Conservation (phyloP, 92 coral and sea anemone genomes). For the Muricea muricata region DNA sequence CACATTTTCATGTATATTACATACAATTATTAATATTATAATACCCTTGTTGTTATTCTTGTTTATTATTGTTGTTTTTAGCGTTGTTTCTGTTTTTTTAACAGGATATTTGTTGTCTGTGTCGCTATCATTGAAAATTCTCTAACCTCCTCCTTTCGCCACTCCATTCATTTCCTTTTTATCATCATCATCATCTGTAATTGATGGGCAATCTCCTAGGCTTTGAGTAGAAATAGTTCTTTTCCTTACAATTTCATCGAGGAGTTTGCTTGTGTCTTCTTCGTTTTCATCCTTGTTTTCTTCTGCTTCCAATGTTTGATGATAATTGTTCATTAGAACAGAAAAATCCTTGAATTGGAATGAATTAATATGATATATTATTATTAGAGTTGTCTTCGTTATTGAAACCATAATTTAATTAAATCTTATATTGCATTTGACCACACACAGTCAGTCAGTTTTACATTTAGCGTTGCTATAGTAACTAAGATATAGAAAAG, state of each 20-base stretch:
- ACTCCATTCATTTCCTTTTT: slow-evolving; percentile 11
- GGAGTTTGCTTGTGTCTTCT: neutral
- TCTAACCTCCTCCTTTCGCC: slow-evolving; percentile 17
- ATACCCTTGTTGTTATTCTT: too few species aligned
- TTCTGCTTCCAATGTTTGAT: slow-evolving; percentile 63
- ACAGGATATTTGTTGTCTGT: too few species aligned
- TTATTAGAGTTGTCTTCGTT: neutral
- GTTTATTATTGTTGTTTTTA: too few species aligned
- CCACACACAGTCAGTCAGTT: too few species aligned
- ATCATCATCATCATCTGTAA: neutral
- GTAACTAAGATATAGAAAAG: too few species aligned
- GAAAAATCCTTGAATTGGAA: slow-evolving; percentile 62
- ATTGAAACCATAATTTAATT: too few species aligned
- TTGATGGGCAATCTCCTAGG: neutral
- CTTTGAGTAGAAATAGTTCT: slow-evolving; percentile 31
- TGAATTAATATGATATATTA: neutral
- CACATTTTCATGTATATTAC: too few species aligned
- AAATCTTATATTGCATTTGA: too few species aligned
- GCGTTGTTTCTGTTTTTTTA: too few species aligned
- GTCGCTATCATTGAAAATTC: neutral
- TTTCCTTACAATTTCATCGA: slow-evolving; percentile 13
- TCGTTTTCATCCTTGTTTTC: slow-evolving; percentile 45
- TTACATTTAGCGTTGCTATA: too few species aligned
- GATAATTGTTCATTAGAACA: slow-evolving; percentile 52
- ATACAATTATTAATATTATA: too few species aligned